phyloP scores from a whole-genome alignment of 2,797 vertebrate genomes.

The Parauchenoglanis ngamensis region DNA sequence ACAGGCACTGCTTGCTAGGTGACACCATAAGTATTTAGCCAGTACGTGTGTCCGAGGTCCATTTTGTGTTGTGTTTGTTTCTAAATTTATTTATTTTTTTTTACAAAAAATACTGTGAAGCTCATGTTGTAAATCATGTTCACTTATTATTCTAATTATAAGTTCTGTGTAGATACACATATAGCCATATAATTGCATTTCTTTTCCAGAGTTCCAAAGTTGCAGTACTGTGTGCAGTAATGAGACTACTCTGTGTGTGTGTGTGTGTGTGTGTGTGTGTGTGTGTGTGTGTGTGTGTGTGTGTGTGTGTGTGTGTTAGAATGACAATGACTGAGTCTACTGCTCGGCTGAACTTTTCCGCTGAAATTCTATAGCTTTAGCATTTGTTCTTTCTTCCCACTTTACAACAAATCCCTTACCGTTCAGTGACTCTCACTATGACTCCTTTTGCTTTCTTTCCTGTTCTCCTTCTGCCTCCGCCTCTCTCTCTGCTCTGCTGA shows the following conservation, averaged over 20 bases:
- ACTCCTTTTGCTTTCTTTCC: conserved; percentile 49
- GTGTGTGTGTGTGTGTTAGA: conserved; percentile 3
- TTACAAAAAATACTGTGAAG: background rate
- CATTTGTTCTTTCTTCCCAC: conserved; percentile 31
- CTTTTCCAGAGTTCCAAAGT: background rate
- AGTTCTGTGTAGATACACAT: background rate
- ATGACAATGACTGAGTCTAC: conserved; percentile 41
- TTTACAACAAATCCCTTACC: conserved; percentile 48
- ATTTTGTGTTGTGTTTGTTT: no score
- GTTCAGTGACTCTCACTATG: conserved; percentile 51
- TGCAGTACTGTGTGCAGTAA: background rate
- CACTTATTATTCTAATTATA: background rate
- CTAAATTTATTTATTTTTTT: background rate
- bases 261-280: conserved; percentile 24
- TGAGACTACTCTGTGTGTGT: background rate
- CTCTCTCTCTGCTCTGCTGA: conserved; percentile 51
- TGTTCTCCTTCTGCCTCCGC: conserved; percentile 20
- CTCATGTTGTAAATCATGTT: background rate
- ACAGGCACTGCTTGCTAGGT: background rate
- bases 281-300: conserved; percentile 26
- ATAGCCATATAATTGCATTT: background rate
- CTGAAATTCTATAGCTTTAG: conserved; percentile 48
- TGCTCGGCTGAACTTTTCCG: conserved; percentile 42
- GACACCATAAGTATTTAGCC: background rate
- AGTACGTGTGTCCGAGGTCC: no score